Evolutionary conservation across 2,113 vertebrate genomes (phyloP), one percentile per base, ranked within the genome.

Genomic region (Glareola pratincola): DNA sequence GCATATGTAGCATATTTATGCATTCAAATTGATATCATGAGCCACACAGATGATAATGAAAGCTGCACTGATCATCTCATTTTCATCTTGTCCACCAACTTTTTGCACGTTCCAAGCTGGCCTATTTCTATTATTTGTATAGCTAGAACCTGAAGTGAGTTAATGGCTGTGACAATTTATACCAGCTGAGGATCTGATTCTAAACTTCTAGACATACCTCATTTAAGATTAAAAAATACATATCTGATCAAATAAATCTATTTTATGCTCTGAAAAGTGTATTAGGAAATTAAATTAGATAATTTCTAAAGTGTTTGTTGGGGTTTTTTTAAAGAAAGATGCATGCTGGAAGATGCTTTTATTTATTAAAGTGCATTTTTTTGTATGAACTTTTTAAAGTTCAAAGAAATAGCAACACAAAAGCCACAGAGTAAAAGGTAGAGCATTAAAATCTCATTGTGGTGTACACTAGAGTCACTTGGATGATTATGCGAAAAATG

Each of bases 371-470:
- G 36, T 84, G 6, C 4, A 10, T 86, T 88, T 78, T 53, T 91
- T 91, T 48, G 71, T 67, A 41, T 62, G 24, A 91, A 53, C 43
- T 34, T 89, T 82, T 13, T 12, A 60, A 76, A 85, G 67, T 68
- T 75, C 73, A 85, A 48, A 88, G 23, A 45, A 78, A 89, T 45
- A 68, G 17, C 45, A 79, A 73, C 26, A 22, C 7, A 59, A 79
- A 94, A 95, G 13, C 8, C 6, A 6, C 47, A 73, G 32, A 75
- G n/a, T 62, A 87, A 59, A 85, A 84, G 41, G 87, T 0, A 36
- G 68, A 85, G 30, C 62, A 90, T 82, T 94, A 94, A 90, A 87
- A 64, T 94, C 81, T 79, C 81, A 82, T 87, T 76, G 84, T 51
- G 32, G n/a, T 74, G 14, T 69, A 59, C 23, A 22, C 21, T 37